These are phyloP conservation scores for Eufriesea mexicana DNA, from an alignment of 1,140 invertebrate genomes.

Conservation along the genomic window DNA sequence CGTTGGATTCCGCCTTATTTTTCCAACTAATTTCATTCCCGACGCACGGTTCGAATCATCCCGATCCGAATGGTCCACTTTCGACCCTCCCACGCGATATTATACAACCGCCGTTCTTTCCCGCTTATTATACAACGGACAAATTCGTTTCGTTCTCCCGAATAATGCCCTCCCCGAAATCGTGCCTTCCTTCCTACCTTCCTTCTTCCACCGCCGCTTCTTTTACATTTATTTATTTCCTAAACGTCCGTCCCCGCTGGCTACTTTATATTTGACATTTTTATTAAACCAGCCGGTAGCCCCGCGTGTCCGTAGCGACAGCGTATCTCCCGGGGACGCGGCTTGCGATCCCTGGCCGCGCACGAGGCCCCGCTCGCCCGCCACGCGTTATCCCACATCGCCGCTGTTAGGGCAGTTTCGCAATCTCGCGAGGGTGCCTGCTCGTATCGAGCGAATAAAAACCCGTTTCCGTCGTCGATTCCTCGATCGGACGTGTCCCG, in stretches of 20 bases:
- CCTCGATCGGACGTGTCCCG: conserved; percentile 59
- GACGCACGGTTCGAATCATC: no score
- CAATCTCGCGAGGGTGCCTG: conserved; percentile 68
- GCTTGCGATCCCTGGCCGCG: conserved; percentile 16
- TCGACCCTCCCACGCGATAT: conserved; percentile 67
- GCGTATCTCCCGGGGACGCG: conserved; percentile 52
- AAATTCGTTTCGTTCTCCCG: conserved; percentile 31
- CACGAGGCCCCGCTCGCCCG: neutral
- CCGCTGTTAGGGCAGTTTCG: conserved; percentile 76
- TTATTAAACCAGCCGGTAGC: conserved; percentile 79
- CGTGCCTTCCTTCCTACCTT: neutral
- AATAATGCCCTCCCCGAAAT: conserved; percentile 9
- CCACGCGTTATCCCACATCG: conserved; percentile 67
- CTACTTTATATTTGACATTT: conserved; percentile 83
- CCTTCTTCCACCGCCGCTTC: conserved; percentile 42
- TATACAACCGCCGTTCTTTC: conserved; percentile 71
- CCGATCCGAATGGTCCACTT: neutral
- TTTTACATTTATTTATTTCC: conserved; percentile 81
- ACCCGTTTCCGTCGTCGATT: conserved; percentile 65
- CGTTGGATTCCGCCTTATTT: neutral
- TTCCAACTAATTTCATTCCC: neutral
- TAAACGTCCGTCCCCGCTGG: conserved; percentile 79
- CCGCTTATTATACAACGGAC: conserved; percentile 57
- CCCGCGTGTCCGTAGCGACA: conserved; percentile 56
- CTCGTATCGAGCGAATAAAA: conserved; percentile 71